Evolutionary conservation across 2,797 vertebrate species (phyloP).

Genomic region (Acestrorhynchus altus): DNA sequence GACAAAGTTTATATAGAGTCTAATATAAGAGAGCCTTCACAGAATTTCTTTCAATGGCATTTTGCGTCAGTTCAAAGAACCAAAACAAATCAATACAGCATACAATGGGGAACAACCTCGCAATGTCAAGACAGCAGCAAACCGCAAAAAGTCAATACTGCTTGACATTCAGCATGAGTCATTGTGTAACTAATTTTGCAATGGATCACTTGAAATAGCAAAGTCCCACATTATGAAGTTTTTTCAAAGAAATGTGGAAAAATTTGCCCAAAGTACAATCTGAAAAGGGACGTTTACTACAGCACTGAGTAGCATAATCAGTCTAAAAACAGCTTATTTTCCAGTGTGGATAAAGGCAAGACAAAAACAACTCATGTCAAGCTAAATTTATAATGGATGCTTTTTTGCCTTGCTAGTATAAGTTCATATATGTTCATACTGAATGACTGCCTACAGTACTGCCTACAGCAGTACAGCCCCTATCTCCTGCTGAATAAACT

Average conservation of each 20-base stretch:
- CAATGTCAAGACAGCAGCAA: not conserved
- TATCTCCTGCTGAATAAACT: too few species aligned
- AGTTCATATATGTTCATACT: too few species aligned
- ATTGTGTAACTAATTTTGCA: not conserved
- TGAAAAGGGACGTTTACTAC: slow-evolving; percentile 63
- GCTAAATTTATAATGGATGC: too few species aligned
- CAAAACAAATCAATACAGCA: not conserved
- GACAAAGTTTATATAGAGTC: not conserved
- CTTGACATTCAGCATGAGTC: slow-evolving; percentile 21
- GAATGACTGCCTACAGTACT: too few species aligned
- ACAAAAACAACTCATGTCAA: not conserved
- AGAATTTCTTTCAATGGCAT: not conserved
- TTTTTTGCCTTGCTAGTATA: too few species aligned
- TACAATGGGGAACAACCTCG: not conserved
- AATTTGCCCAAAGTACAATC: slow-evolving; percentile 31
- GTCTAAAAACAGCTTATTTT: not conserved
- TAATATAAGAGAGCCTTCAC: not conserved
- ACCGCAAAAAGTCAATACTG: not conserved
- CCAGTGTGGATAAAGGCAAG: not conserved
- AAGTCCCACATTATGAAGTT: slow-evolving; percentile 5
- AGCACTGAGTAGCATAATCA: slow-evolving; percentile 58
- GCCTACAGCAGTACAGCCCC: too few species aligned
- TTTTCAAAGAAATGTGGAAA: slow-evolving; percentile 28
- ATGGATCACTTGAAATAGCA: not conserved
- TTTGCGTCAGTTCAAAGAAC: not conserved